phyloP scores from a whole-genome alignment of 2,797 vertebrate genomes.

The Arrhamphus sclerolepis region DNA sequence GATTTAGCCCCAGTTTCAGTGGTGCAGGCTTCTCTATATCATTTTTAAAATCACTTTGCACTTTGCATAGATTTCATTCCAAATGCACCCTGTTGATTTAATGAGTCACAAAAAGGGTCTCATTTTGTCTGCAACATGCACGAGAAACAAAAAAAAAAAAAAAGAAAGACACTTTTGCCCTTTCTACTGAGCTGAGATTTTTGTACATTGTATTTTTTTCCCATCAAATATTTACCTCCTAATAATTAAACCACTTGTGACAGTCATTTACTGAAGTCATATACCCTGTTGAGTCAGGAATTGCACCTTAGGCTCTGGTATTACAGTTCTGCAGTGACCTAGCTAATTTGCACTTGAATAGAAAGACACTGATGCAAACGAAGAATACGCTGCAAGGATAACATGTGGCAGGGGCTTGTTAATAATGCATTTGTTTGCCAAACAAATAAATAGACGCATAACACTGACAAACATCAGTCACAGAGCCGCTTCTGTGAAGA shows the following conservation, averaged over 20 bases:
- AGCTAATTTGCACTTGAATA: conserved; percentile 68
- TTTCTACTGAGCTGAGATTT: conserved; percentile 12
- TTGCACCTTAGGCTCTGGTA: conserved; percentile 27
- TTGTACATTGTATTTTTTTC: neutral
- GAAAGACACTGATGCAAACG: conserved; percentile 52
- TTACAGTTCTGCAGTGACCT: conserved; percentile 39
- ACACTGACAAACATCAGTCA: conserved; percentile 80
- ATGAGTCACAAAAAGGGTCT: conserved; percentile 40
- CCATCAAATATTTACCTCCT: conserved; percentile 21
- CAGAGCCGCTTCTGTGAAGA: conserved; percentile 68
- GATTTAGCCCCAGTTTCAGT: conserved; percentile 64
- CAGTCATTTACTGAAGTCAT: neutral
- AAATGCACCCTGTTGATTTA: conserved; percentile 63
- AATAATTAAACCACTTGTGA: neutral
- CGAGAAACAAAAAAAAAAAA: conserved; percentile 47
- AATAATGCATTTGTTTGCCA: conserved; percentile 80
- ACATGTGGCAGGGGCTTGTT: conserved; percentile 69
- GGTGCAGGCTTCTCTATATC: conserved; percentile 46
- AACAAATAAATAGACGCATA: conserved; percentile 76
- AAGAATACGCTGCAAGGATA: conserved; percentile 55
- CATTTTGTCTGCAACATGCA: conserved; percentile 4
- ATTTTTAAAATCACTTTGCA: conserved; percentile 55
- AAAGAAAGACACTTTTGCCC: conserved; percentile 52
- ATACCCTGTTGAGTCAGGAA: conserved; percentile 16
- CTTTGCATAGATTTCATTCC: conserved; percentile 43